Evolutionary conservation across 2,113 vertebrate genomes (phyloP).

Genomic region (Patagioenas fasciata): DNA sequence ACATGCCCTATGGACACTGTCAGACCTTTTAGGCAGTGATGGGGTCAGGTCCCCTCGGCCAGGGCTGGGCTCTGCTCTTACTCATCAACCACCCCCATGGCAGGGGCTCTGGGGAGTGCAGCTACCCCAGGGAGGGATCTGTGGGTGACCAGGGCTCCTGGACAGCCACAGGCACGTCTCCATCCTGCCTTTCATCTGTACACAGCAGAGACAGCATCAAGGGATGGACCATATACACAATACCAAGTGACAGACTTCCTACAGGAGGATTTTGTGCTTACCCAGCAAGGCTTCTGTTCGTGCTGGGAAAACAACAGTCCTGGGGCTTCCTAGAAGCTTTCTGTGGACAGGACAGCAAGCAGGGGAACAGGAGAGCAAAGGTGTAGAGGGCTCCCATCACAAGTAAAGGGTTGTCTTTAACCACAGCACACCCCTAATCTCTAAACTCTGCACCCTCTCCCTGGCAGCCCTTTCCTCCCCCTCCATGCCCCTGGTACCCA

Average conservation of each 20-base stretch:
- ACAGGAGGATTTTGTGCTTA: background rate
- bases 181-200: background rate
- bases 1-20: background rate
- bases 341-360: background rate
- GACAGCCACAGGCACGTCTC: background rate
- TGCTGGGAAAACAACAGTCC: background rate
- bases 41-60: background rate
- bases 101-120: background rate
- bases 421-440: background rate
- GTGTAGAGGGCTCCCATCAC: background rate
- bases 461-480: background rate
- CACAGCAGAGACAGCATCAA: background rate
- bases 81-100: background rate
- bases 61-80: background rate
- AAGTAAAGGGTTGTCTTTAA: background rate
- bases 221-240: background rate
- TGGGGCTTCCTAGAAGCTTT: background rate
- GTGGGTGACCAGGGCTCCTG: background rate
- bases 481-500: background rate
- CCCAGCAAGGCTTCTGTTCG: background rate
- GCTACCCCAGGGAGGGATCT: background rate
- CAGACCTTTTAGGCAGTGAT: background rate
- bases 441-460: background rate
- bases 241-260: slow-evolving; percentile 7
- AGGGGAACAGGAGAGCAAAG: background rate